These are phyloP conservation scores for Cirrhinus mrigala DNA, from an alignment of 2,797 vertebrate genomes.

Conservation along the genomic window DNA sequence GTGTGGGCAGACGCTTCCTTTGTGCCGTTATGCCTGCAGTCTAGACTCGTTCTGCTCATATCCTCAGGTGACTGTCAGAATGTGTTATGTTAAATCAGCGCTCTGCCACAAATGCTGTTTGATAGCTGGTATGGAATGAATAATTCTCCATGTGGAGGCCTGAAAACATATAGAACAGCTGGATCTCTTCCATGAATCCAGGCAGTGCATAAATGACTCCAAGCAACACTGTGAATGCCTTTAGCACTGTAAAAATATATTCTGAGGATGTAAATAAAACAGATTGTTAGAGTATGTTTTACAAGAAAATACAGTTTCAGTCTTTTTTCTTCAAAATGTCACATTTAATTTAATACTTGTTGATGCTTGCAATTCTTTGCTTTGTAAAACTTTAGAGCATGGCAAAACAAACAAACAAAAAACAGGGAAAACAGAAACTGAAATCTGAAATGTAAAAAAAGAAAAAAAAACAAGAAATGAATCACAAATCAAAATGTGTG, in stretches of 20 bases:
- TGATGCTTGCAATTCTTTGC: too few species aligned
- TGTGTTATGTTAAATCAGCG: constrained; percentile 39
- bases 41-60: constrained; percentile 31
- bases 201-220: not conserved
- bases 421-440: too few species aligned
- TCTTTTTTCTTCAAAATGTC: too few species aligned
- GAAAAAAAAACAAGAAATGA: too few species aligned
- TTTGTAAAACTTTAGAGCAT: not conserved
- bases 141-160: constrained; percentile 5
- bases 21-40: constrained; percentile 14
- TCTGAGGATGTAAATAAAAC: not conserved
- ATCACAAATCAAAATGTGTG: too few species aligned
- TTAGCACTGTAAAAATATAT: not conserved
- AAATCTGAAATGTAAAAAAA: too few species aligned
- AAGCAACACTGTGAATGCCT: not conserved
- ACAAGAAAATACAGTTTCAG: not conserved
- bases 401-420: too few species aligned
- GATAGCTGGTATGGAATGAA: constrained; percentile 26
- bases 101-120: constrained; percentile 21
- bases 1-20: constrained; percentile 15
- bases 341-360: too few species aligned
- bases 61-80: constrained; percentile 50
- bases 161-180: constrained; percentile 2
- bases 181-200: constrained; percentile 1
- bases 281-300: not conserved